A percentile compares a stretch with the other conserved stretches of the same genome.
These are phyloP conservation scores for Pimephales promelas DNA, from an alignment of 2,113 vertebrate species.

Conservation along the genomic window DNA sequence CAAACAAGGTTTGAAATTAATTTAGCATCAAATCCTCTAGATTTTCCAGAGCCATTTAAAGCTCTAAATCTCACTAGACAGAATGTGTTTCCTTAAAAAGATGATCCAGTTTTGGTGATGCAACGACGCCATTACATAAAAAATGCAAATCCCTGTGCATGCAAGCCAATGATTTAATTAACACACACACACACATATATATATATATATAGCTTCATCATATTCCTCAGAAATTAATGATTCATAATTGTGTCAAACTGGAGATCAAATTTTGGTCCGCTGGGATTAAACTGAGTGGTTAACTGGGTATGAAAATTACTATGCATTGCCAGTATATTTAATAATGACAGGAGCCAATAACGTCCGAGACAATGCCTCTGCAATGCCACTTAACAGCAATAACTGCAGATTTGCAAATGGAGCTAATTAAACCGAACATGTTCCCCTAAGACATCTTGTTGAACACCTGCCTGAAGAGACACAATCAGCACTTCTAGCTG, in stretches of 20 bases:
- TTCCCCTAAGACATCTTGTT: constrained; percentile 57
- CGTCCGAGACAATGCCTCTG: constrained; percentile 56
- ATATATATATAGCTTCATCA: not conserved
- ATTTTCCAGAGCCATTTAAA: not conserved
- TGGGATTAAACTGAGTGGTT: not conserved
- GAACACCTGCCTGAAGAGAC: constrained; percentile 50
- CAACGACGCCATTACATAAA: constrained; percentile 36
- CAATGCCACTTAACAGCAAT: constrained; percentile 56
- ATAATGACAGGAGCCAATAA: constrained; percentile 46
- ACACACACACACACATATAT: no score
- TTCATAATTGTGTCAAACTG: not conserved
- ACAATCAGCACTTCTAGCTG: constrained; percentile 19
- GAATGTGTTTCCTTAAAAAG: constrained; percentile 45
- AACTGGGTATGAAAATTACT: not conserved
- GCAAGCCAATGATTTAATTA: constrained; percentile 40
- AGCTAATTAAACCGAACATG: constrained; percentile 63
- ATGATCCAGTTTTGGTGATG: constrained; percentile 40
- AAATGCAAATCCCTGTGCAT: constrained; percentile 45
- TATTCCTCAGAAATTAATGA: not conserved
- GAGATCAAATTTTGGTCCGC: not conserved
- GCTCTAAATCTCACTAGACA: not conserved
- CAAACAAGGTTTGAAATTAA: not conserved
- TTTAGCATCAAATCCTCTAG: not conserved
- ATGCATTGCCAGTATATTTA: constrained; percentile 5
- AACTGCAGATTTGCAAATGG: constrained; percentile 64